Evolutionary conservation across 2,113 vertebrate species (phyloP), one percentile per base, ranked within the genome.

Genomic region (Albula goreensis): DNA sequence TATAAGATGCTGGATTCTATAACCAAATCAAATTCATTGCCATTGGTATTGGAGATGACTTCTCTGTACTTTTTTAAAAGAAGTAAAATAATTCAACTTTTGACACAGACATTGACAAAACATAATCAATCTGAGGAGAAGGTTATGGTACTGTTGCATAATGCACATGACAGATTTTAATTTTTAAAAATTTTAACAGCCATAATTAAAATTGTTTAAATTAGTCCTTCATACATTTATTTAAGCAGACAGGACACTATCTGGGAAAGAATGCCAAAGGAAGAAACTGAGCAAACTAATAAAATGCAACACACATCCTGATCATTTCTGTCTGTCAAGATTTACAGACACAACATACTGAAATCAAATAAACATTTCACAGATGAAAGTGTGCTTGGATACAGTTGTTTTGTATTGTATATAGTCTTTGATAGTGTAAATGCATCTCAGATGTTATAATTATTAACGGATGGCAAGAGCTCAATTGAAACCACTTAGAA

Each of bases 1-100:
- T 91, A 81, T 83, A 13, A 74, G 82, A 86, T 52, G 85, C 48
- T 25, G 0, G 25, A 41, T 79, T 84, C 63, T n/a, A 22, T 70
- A n/a, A 70, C 4, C 17, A n/a, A 70, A 70, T 70, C 2, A 70
- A 7, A 12, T 83, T 70, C 57, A 66, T 66, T 83, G 10, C 56
- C 50, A 50, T 83, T 63, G 57, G 22, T n/a, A 49, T 41, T 41
- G 31, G 31, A 41, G 31, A 41, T 41, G 31, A 41, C 31, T 1
- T 41, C 31, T 41, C 31, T 41, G 31, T 41, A 41, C 31, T 41
- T 56, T 56, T 56, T 15, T 15, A 60, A 60, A 15, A 1, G 17
- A 60, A 63, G 60, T 11, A 19, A 63, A 63, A 15, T 19, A 12
- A 63, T 63, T 63, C 17, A 1, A 63, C 11, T 15, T n/a, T 70